Base-by-base conservation (phyloP, 2,797 vertebrate species). In the Crossoptilon crossoptilon region DNA sequence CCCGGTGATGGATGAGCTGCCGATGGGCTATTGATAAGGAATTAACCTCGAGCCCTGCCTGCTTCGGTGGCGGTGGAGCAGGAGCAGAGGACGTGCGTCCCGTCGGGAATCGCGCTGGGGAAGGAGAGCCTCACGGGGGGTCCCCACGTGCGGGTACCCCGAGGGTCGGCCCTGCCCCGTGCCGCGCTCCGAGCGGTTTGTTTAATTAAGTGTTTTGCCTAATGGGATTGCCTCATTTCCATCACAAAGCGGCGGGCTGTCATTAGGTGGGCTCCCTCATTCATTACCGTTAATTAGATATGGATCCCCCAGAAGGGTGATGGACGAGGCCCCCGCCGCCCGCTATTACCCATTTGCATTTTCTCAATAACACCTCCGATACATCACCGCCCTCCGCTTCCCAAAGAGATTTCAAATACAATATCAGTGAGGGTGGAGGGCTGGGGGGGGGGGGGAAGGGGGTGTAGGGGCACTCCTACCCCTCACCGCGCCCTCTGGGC, bases 251-350 rank as follows among this genome's bases (percentile, higher is more conserved):
- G 96, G 93, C 78, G 84, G 93, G 94, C 97, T 97, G 97, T 97
- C 96, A 94, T 96, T 96, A 97, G 96, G 89, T 95, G 94, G 95
- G 96, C 95, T 95, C 90, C 94, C 96, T 97, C 97, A 97, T 98
- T 98, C 96, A 97, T 97, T 97, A 97, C 96, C 95, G 97, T 97
- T 98, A 98, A 98, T 98, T 98, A 97, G 97, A 98, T 98, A 98
- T 98, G 97, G 98, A 98, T 98, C 97, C 96, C 96, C 96, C 91
- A 96, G 96, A 97, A 97, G 96, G 97, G 97, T 98, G 98, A 98
- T 97, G 96, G 97, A 98, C 97, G 96, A 97, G 97, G 93, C 97
- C 96, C 97, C 93, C 96, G 97, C 97, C 97, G 96, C 96, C 91
- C 88, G 95, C 97, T 97, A 96, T 97, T 97, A 97, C 93, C 90